Evolutionary conservation across 1,140 invertebrate genomes (phyloP), one percentile per base, ranked within the genome.

Genomic region (Lutraria rhynchaena): DNA sequence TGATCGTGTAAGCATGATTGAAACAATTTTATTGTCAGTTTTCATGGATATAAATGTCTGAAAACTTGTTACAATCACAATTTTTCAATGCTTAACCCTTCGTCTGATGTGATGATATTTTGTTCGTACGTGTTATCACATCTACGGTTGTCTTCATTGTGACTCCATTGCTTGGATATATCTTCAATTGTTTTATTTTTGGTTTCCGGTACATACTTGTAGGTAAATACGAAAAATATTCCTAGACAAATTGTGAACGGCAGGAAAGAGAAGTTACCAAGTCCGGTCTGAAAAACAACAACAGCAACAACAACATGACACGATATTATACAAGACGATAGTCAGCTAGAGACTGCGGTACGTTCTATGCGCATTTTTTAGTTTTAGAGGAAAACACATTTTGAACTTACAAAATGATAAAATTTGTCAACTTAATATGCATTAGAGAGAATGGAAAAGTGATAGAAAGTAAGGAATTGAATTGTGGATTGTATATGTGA

Each of bases 241-340:
- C 89, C 73, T 2, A 93, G 88, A 13, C 91, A 74, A 2, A 83
- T 87, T 0, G 91, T 88, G 80, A 93, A 94, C 3, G 93, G 86
- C 27, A 93, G 86, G 77, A 93, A 94, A 0, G 95, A 95, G 83
- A 95, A 94, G 51, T 88, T 65, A 15, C 74, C 75, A n/a, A 90
- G 81, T 13, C 84, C 88, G 35, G 84, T 83, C 88, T 88, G 84
- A 29, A 87, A 87, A 46, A 15, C 53, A 24, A 83, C 63, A 82
- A 69, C 27, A 33, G 49, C 33, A 11, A 3, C 49, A 13, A n/a
- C 24, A 49, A 49, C n/a, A 44, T n/a, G n/a, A 35, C 27, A 71
- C 15, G 51, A 49, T 17, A 71, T 27, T 37, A 2, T n/a, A 15
- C n/a, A 11, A 37, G 22, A 67, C n/a, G 19, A 41, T 15, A 35